A percentile compares a stretch with the other conserved stretches of the same genome.
Conservation (phyloP, 2,797 vertebrate species). For the Centroberyx gerrardi region DNA sequence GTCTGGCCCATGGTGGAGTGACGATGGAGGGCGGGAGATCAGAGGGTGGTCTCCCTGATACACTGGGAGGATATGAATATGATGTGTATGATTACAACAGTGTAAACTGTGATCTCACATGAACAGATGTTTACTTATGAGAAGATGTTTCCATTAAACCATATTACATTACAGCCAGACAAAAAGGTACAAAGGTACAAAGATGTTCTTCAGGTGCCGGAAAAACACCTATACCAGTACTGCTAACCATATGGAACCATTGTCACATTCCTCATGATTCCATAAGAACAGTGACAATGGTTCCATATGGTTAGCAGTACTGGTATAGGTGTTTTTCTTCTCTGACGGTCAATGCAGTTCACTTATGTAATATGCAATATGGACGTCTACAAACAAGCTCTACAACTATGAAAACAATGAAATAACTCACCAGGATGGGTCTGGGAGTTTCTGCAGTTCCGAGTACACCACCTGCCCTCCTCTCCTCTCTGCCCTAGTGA, state of each 20-base stretch:
- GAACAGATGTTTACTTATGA: neutral
- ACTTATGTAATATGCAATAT: neutral
- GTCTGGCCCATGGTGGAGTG: conserved; percentile 60
- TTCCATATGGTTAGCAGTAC: conserved; percentile 8
- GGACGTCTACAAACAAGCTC: neutral
- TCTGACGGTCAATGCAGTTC: too few relatives aligned
- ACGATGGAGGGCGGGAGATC: conserved; percentile 29
- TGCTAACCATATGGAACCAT: conserved; percentile 1
- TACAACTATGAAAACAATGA: neutral
- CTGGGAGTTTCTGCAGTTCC: conserved; percentile 42
- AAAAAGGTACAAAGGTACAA: too few relatives aligned
- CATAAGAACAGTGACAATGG: neutral
- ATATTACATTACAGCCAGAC: too few relatives aligned
- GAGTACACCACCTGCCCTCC: conserved; percentile 35
- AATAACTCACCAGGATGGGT: conserved; percentile 79
- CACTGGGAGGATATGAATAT: conserved; percentile 61
- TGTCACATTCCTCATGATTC: neutral
- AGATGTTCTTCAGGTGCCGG: neutral
- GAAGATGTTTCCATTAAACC: too few relatives aligned
- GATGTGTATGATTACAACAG: neutral
- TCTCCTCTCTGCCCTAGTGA: conserved; percentile 70
- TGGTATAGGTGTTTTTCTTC: neutral
- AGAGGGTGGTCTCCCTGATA: conserved; percentile 78
- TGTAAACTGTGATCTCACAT: neutral
- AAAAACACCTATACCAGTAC: neutral